Conservation (phyloP, 2,888 invertebrate genomes). For the Dicyrtomina minuta region DNA sequence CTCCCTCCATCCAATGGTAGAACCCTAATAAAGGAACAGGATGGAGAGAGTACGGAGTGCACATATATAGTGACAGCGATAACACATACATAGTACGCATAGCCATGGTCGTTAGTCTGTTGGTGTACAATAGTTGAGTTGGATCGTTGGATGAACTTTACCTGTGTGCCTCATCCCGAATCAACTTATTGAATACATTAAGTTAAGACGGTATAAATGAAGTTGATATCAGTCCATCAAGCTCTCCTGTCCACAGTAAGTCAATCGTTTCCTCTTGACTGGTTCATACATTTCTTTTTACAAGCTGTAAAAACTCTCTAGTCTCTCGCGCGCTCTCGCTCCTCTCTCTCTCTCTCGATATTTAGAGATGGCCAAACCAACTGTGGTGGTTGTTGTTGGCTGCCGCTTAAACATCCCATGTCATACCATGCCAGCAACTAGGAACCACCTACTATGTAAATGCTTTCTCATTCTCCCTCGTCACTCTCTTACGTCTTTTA, state of each 20-base stretch:
- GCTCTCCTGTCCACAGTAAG: background rate
- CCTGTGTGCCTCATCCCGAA: slow-evolving; percentile 9
- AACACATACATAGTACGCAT: background rate
- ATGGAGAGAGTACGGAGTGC: background rate
- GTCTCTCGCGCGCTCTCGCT: background rate
- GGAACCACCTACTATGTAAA: slow-evolving; percentile 6
- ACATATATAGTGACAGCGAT: background rate
- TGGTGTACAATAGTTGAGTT: background rate
- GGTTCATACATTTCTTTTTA: background rate
- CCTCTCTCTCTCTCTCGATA: background rate
- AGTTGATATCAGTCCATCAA: slow-evolving; percentile 15
- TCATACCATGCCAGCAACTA: background rate
- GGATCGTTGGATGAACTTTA: slow-evolving; percentile 18
- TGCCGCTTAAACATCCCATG: background rate
- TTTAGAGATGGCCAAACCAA: too few relatives aligned
- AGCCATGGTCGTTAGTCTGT: background rate
- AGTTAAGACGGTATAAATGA: slow-evolving; percentile 15
- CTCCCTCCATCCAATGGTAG: too few relatives aligned
- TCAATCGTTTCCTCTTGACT: background rate
- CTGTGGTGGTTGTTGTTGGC: too few relatives aligned
- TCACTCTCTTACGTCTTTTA: background rate
- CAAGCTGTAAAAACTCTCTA: too few relatives aligned
- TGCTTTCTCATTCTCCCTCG: slow-evolving; percentile 26
- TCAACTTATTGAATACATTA: slow-evolving; percentile 25
- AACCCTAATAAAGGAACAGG: too few relatives aligned